Conservation (phyloP, 2,888 invertebrate genomes). For the Cosmorhoe ocellata region DNA sequence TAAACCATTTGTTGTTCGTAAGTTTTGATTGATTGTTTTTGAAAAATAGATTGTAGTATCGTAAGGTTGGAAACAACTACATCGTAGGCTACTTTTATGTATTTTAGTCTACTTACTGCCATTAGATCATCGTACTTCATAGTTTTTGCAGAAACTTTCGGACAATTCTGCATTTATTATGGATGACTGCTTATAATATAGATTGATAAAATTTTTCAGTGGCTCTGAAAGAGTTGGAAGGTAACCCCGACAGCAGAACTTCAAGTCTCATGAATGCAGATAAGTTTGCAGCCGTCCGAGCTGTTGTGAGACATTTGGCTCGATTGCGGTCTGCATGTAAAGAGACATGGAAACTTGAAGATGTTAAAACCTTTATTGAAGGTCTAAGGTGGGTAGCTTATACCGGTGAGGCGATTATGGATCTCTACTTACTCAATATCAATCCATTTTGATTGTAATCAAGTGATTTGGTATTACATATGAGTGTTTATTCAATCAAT, state of each 20-base stretch:
- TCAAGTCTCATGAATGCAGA: constrained; percentile 66
- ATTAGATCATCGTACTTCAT: no score
- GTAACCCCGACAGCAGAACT: constrained; percentile 66
- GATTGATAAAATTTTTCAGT: constrained; percentile 46
- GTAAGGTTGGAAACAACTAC: no score
- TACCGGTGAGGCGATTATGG: no score
- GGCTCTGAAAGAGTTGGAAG: constrained; percentile 72
- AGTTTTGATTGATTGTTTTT: constrained; percentile 45
- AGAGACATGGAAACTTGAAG: constrained; percentile 55
- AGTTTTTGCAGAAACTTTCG: no score
- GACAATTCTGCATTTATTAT: no score
- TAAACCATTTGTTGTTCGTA: constrained; percentile 71
- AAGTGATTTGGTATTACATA: no score
- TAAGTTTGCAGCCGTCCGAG: constrained; percentile 69
- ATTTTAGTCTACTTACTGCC: no score
- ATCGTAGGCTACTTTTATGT: no score
- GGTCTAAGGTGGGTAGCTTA: constrained; percentile 60
- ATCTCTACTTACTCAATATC: no score
- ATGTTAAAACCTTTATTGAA: constrained; percentile 61
- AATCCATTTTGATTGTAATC: no score
- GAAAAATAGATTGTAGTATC: no score
- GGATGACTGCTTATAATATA: background rate
- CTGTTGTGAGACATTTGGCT: constrained; percentile 62
- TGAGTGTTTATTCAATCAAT: no score
- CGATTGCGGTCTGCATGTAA: constrained; percentile 56